Evolutionary conservation across 1,140 invertebrate genomes (phyloP).

Genomic region (Cardiocondyla obscurior): DNA sequence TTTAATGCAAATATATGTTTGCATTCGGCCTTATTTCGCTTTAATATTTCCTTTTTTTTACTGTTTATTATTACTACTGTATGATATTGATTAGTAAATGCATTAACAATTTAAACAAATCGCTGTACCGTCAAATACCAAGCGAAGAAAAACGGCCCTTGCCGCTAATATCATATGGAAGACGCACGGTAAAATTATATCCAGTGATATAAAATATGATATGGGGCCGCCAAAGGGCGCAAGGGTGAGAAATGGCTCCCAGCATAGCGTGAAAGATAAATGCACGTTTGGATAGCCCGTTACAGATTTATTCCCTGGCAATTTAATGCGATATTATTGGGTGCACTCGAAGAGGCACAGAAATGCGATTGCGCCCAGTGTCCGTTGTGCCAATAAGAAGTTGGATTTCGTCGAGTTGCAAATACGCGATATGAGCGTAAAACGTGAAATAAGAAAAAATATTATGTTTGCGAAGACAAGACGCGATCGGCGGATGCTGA

Average conservation of each 20-base stretch:
- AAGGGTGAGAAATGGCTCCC: constrained; percentile 12
- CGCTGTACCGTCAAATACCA: neutral
- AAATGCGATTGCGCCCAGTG: neutral
- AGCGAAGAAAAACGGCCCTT: too few species aligned
- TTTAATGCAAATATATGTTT: neutral
- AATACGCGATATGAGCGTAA: neutral
- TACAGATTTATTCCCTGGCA: neutral
- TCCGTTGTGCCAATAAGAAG: neutral
- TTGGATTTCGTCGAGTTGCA: neutral
- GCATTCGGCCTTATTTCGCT: neutral
- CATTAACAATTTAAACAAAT: neutral
- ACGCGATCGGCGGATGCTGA: neutral
- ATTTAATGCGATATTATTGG: constrained; percentile 47
- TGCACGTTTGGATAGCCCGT: constrained; percentile 31
- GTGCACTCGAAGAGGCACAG: neutral
- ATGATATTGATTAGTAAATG: neutral
- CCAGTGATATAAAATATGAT: constrained; percentile 29
- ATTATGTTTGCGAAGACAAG: neutral
- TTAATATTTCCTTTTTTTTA: neutral
- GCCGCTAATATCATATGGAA: neutral
- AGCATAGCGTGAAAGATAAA: constrained; percentile 37
- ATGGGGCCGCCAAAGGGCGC: neutral
- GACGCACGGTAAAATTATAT: constrained; percentile 2
- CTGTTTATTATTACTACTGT: neutral
- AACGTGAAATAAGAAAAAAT: neutral